Base-by-base conservation (phyloP, 2,888 invertebrate species). In the Parnassius orleans region DNA sequence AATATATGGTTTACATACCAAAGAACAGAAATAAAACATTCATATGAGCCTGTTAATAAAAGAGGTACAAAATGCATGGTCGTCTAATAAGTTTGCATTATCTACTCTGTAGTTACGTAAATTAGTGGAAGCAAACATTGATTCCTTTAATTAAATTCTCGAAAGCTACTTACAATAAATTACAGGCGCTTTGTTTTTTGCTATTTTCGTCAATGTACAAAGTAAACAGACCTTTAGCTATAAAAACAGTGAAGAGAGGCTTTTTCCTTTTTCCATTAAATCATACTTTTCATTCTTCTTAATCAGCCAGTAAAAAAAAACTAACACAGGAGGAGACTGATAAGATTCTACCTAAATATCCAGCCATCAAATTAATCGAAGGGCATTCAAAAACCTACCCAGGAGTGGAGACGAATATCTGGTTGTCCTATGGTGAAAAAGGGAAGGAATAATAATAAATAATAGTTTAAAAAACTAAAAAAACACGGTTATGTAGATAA, bases 131-230 rank as follows among this genome's bases (percentile, higher is more conserved):
- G 68, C 71, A 72, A 72, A 74, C 75, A 76, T 72, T 72, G 81
- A 80, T 81, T 81, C 81, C 79, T 84, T 84, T 85, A 81, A 84
- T 81, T 80, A 80, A 81, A 83, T 79, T 78, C 77, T 78, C 73
- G 74, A 72, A 74, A 70, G 69, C 73, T 79, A 78, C 83, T 82
- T 83, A 82, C 79, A 72, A 72, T 69, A 74, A 78, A 78, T 80
- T 78, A 79, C 72, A 72, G 70, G 61, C 69, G 74, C 78, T 77
- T 76, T 79, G 79, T 75, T 71, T 76, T 75, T 75, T 55, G 55
- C 24, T 77, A 74, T 73, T 77, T 73, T 55, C 46, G 59, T 41
- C 41, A n/a, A 51, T 55, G 33, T 33, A 33, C 5, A 11, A 55
- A 33, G 15, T 42, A 52, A 52, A 61, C 33, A 43, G 33, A 44